These are phyloP conservation scores for Pagetopsis macropterus DNA, from an alignment of 2,797 vertebrate species.

Conservation along the genomic window DNA sequence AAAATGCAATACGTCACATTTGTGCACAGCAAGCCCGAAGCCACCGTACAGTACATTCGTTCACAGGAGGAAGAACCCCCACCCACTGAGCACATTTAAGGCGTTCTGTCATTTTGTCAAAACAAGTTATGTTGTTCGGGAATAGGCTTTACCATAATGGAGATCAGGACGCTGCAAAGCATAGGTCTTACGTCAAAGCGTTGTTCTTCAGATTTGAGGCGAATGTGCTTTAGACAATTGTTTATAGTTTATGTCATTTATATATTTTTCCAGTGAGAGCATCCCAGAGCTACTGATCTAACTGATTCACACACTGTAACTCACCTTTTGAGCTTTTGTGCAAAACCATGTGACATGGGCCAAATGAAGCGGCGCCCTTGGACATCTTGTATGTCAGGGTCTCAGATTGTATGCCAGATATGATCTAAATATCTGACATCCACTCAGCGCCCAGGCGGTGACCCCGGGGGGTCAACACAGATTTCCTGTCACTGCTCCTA, in stretches of 20 bases:
- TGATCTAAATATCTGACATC: slow-evolving; percentile 65
- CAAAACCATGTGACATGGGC: slow-evolving; percentile 38
- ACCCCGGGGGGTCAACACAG: slow-evolving; percentile 45
- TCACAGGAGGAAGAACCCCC: slow-evolving; percentile 59
- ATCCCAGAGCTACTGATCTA: slow-evolving; percentile 13
- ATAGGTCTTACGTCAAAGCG: slow-evolving; percentile 47
- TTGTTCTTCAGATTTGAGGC: slow-evolving; percentile 21
- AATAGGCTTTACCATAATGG: slow-evolving; percentile 58
- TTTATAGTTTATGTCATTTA: slow-evolving; percentile 5
- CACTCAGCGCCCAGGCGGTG: slow-evolving; percentile 30
- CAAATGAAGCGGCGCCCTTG: slow-evolving; percentile 33
- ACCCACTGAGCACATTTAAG: slow-evolving; percentile 51
- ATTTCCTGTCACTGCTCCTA: slow-evolving; percentile 47
- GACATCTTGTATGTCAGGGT: slow-evolving; percentile 34
- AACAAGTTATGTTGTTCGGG: slow-evolving; percentile 60
- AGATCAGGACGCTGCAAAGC: slow-evolving; percentile 51
- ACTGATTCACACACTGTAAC: slow-evolving; percentile 23
- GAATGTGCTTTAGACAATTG: slow-evolving; percentile 28
- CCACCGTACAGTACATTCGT: slow-evolving; percentile 51
- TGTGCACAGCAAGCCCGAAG: slow-evolving; percentile 49
- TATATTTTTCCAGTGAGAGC: slow-evolving; percentile 7
- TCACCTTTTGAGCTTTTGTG: slow-evolving; percentile 30
- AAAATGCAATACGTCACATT: slow-evolving; percentile 73
- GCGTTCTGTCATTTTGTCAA: slow-evolving; percentile 74
- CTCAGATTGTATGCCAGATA: slow-evolving; percentile 37